Base-by-base conservation (phyloP, 2,797 vertebrate genomes). In the Enteromius mattozi region DNA sequence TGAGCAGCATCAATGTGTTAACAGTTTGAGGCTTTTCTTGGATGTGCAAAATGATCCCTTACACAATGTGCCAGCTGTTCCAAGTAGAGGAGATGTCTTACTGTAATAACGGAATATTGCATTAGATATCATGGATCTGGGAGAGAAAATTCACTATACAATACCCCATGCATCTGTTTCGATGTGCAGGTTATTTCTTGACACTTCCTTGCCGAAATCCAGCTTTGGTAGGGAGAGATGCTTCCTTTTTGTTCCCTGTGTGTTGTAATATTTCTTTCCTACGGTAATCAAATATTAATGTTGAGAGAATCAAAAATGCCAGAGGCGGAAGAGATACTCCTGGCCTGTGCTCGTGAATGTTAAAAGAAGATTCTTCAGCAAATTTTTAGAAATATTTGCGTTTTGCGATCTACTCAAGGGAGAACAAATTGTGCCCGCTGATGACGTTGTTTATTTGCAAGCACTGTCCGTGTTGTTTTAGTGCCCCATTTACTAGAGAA, bases 261-360 rank as follows among this genome's bases (percentile, higher is more conserved):
- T 88, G 85, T 84, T 86, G 81, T 89, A 88, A 88, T 89, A 88
- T 89, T 89, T 89, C 83, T 89, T 89, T 85, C 83, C 86, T 89
- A 77, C 19, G 27, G 72, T 76, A 88, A 85, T 89, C 78, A 89
- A 88, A 88, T 88, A 88, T 89, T 89, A 86, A 89, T 88, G 81
- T 84, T 72, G 63, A 54, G 66, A 83, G 88, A 86, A 88, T 87
- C 81, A 74, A 72, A 87, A 86, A 85, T 86, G 83, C 74, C 69
- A 86, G 27, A 30, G 54, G 82, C 51, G 2, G 54, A 70, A 71
- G 51, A 84, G 42, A 84, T 63, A 63, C 76, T 75, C 59, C 47
- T 71, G 54, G 65, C 30, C 76, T 71, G 27, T 63, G 66, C 82
- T 71, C 3, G 13, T 71, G 54, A 54, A 70, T 79, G 66, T 63